Evolutionary conservation across 1,140 invertebrate species (phyloP), one percentile per base, ranked within the genome.

Genomic region (Glomeris maerens): DNA sequence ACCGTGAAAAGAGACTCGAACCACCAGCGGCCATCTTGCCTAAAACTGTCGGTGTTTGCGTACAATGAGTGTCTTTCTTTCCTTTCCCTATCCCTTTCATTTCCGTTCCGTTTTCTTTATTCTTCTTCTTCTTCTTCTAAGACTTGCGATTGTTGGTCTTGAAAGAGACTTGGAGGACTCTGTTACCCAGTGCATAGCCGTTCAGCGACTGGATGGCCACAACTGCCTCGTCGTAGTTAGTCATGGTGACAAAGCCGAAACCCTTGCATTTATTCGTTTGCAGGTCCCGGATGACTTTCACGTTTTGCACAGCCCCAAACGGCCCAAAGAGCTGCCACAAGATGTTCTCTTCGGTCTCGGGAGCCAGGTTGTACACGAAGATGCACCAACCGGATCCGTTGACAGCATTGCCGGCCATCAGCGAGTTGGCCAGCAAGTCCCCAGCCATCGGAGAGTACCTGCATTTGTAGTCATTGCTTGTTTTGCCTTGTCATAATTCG

Each of bases 161-260:
- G 78, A 97, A 97, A 68, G 90, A 95, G 63, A 98, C 94, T 77
- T 98, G 94, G 60, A 98, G 79, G 54, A 96, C 89, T 48, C 94
- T 79, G 72, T 95, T 96, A 61, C 91, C 92, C 57, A 98, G 77
- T 55, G 89, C 92, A 72, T 95, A 97, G 46, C 94, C 94, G 71
- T 98, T 98, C 51, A 98, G 77, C 54, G 88, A 91, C 69, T 94
- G 90, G 61, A 98, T 98, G 47, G 95, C 94, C 53, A 94, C 83
- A 23, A 95, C 80, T 13, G 94, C 92, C 66, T 98, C 94, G 67
- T 98, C 93, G 72, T 98, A 98, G 70, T 97, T 96, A 61, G 91
- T 96, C 95, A 98, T 98, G 48, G 92, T 97, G 52, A 99, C 93
- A 70, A 98, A 97, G n/a, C 92, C 95, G 68, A 96, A 98, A 59